Evolutionary conservation across 2,113 vertebrate genomes (phyloP), one percentile per base, ranked within the genome.

Genomic region (Illadopsis cleaveri): DNA sequence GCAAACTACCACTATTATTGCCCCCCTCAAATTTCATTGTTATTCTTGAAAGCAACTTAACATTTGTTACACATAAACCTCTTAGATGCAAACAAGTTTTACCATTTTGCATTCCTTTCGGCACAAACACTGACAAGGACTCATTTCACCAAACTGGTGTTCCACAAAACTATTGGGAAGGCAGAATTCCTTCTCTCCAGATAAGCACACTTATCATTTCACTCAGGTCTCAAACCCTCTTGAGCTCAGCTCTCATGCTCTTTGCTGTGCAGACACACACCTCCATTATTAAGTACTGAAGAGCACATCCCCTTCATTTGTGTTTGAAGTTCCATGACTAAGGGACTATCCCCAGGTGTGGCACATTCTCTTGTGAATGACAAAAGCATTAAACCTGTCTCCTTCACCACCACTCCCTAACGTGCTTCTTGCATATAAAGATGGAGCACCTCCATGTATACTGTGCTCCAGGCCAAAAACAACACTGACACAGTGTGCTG

Each of bases 281-380:
- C 31, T 75, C 62, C 38, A 33, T 24, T 21, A 28, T 2, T 11
- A 50, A 84, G 31, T 15, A 38, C 31, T 15, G 18, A 57, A 80
- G n/a, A 69, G 54, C 20, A 21, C 0, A 0, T 18, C 21, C 31
- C 21, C 27, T 44, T n/a, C 51, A 54, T 10, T 10, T 56, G 15
- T 40, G 54, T 44, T n/a, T 69, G 12, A 87, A n/a, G 48, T 37
- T 88, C 54, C 44, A 42, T 27, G 22, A 38, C 33, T 65, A 47
- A 85, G 30, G 11, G 45, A 69, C 64, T 14, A n/a, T 10, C 15
- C 58, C 40, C 14, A 72, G 44, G 40, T 0, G 3, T 4, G 12
- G 31, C 61, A 78, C 28, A 48, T 21, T 53, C 47, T 47, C 11
- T 27, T 12, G 47, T 24, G 23, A 24, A 44, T 5, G 16, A 80